Evolutionary conservation across 2,797 vertebrate species (phyloP), one percentile per base, ranked within the genome.

Genomic region (Ctenopoma multispine): DNA sequence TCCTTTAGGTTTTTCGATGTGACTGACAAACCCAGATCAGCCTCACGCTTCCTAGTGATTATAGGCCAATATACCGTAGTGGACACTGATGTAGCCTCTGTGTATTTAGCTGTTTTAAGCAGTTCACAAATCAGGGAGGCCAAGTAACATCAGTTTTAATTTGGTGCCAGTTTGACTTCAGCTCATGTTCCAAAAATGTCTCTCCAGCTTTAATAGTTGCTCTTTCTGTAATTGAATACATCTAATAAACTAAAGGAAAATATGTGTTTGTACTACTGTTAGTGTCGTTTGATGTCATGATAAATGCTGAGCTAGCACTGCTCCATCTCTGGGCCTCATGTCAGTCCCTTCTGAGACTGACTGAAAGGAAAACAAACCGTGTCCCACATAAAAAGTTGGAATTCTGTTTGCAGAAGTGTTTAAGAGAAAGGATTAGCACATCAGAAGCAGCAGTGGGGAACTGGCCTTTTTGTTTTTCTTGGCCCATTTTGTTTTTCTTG

Each of bases 371-470:
- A 92, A 90, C 87, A 88, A 87, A 75, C 83, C 17, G 54, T 56
- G 47, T n/a, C 69, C 75, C 77, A 55, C 63, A 59, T 86, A 86
- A 88, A 92, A 88, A 91, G 79, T 77, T 89, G 92, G 90, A 92
- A 93, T 93, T 91, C 67, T 93, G 92, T 94, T 94, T 92, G 72
- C 70, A 93, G 87, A 91, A 75, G 82, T 83, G 73, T 84, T 80
- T 75, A 79, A 76, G 82, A 83, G 72, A 63, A 62, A n/a, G 87
- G 91, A 93, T 93, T 93, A 93, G 81, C 82, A 91, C 89, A 90
- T 90, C 80, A 90, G 72, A 92, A 89, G 82, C 89, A 56, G 51
- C 74, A 74, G 79, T 67, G 74, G 58, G 83, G 61, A 72, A 49
- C 43, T 5, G 69, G 73, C 65, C 69, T 79, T n/a, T n/a, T n/a